These are phyloP conservation scores for Ptyas mucosa DNA, from an alignment of 2,113 vertebrate species.

Conservation along the genomic window DNA sequence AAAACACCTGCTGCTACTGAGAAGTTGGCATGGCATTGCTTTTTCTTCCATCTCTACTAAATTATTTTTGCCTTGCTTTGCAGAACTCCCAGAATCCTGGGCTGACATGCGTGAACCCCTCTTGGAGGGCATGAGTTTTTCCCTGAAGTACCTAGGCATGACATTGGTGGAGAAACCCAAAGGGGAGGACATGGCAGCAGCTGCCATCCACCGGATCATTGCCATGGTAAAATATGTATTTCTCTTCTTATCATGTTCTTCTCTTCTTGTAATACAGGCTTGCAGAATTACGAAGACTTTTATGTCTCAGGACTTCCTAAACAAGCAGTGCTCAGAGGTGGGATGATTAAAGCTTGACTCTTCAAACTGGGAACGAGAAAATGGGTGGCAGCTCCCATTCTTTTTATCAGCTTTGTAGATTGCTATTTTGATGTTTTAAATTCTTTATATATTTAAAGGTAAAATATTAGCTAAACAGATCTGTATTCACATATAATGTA, in stretches of 20 bases:
- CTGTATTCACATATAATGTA: not conserved
- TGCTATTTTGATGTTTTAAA: not conserved
- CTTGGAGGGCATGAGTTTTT: conserved; percentile 87
- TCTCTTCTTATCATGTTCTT: not conserved
- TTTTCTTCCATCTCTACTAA: not conserved
- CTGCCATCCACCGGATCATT: conserved; percentile 83
- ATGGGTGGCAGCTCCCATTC: not conserved
- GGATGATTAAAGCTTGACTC: not conserved
- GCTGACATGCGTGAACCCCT: conserved; percentile 84
- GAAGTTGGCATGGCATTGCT: too few species aligned
- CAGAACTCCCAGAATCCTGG: conserved; percentile 84
- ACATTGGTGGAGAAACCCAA: conserved; percentile 87
- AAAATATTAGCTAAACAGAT: not conserved
- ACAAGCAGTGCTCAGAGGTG: not conserved
- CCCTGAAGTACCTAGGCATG: conserved; percentile 88
- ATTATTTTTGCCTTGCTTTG: not conserved
- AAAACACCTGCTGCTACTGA: not conserved
- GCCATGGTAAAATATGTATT: conserved; percentile 67
- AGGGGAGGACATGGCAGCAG: conserved; percentile 88
- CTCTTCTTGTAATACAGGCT: not conserved
- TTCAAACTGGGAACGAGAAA: not conserved
- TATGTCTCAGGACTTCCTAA: not conserved
- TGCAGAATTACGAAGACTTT: not conserved
- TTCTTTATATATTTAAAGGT: not conserved
- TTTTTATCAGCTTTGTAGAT: not conserved